phyloP scores from a whole-genome alignment of 2,888 invertebrate genomes.

The Eulithis prunata region DNA sequence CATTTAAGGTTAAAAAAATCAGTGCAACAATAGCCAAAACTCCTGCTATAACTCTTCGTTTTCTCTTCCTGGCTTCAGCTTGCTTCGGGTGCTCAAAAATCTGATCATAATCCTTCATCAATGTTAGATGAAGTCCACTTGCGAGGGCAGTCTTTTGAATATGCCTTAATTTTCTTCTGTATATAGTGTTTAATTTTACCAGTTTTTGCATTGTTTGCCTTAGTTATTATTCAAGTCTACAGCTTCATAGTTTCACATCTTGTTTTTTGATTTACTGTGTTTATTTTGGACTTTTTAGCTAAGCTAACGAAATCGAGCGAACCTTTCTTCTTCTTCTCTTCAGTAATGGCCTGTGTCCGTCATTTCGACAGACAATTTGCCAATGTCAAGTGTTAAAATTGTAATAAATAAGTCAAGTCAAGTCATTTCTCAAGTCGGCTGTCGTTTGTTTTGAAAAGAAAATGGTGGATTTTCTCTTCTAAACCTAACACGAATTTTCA shows the following conservation, averaged over 20 bases:
- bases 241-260: constrained; percentile 3
- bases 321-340: no score
- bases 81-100: constrained; percentile 56
- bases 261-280: neutral
- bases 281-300: neutral
- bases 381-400: no score
- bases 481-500: no score
- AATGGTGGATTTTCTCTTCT: no score
- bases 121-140: constrained; percentile 55
- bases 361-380: no score
- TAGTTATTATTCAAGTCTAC: neutral
- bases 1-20: constrained; percentile 54
- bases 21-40: constrained; percentile 53
- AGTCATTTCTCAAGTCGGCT: no score
- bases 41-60: constrained; percentile 49
- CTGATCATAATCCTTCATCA: constrained; percentile 59
- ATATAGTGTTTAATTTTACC: constrained; percentile 14
- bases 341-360: no score
- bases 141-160: constrained; percentile 62
- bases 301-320: no score
- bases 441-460: no score
- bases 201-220: constrained; percentile 32
- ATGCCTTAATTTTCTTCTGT: constrained; percentile 45
- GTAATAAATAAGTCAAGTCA: no score
- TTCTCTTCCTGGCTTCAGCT: constrained; percentile 49